phyloP scores from a whole-genome alignment of 2,797 vertebrate genomes.

The Chrysocyon brachyurus region DNA sequence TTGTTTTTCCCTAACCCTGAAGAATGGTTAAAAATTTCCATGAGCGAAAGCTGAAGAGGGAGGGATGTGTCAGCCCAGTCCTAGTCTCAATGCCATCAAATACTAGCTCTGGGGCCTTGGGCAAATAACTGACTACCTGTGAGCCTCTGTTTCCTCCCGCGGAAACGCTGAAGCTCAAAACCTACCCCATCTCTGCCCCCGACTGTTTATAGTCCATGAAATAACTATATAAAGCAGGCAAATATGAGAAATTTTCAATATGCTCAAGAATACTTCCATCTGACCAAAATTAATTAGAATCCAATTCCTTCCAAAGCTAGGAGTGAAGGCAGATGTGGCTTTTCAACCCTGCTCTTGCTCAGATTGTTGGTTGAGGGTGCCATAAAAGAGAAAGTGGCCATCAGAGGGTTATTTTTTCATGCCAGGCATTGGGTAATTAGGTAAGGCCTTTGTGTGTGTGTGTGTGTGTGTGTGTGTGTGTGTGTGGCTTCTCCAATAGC shows the following conservation, averaged over 20 bases:
- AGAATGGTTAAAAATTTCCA: constrained; percentile 51
- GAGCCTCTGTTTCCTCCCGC: neutral
- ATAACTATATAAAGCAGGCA: neutral
- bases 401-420: neutral
- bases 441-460: neutral
- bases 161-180: neutral
- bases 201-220: neutral
- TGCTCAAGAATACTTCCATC: neutral
- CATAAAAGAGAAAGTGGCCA: constrained; percentile 29
- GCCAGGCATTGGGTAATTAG: neutral
- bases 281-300: constrained; percentile 52
- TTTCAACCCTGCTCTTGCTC: constrained; percentile 34
- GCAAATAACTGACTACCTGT: neutral
- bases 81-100: neutral
- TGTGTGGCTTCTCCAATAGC: neutral
- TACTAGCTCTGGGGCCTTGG: neutral
- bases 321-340: neutral
- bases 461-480: neutral
- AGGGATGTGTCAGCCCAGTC: neutral
- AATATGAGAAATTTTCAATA: neutral
- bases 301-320: neutral
- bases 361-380: neutral
- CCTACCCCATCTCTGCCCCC: neutral
- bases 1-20: constrained; percentile 21
- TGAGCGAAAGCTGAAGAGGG: constrained; percentile 26